Percentiles rank a stretch among this genome's conserved stretches.
These are phyloP conservation scores for Habrosyne pyritoides DNA, from an alignment of 2,888 invertebrate species.

Conservation along the genomic window DNA sequence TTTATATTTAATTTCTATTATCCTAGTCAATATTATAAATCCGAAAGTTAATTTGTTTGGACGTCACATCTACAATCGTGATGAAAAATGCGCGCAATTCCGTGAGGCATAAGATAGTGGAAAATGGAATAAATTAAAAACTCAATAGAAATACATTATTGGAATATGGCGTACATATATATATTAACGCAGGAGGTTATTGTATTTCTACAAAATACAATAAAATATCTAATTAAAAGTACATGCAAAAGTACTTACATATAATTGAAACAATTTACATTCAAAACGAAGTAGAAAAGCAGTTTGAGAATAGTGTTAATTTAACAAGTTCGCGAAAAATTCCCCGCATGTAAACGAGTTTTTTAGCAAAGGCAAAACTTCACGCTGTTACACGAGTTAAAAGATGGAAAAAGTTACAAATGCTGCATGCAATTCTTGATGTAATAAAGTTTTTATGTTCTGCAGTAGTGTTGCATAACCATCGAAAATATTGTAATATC, in stretches of 20 bases:
- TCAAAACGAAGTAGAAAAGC: not conserved
- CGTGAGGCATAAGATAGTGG: no score
- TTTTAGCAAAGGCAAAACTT: constrained; percentile 1
- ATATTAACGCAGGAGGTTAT: no score
- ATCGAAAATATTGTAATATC: no score
- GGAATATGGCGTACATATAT: no score
- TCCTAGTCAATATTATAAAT: no score
- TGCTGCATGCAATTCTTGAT: constrained; percentile 7
- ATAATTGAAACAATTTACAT: not conserved
- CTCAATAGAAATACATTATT: no score
- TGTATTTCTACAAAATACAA: not conserved
- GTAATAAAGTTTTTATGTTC: constrained; percentile 1
- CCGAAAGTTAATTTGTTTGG: no score
- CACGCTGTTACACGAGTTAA: not conserved
- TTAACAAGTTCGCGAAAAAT: constrained; percentile 2
- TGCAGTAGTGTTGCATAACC: no score
- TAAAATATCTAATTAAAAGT: not conserved
- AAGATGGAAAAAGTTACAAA: constrained; percentile 8
- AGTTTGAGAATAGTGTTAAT: not conserved
- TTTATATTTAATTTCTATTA: no score
- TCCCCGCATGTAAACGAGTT: constrained; percentile 5
- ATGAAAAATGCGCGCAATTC: no score
- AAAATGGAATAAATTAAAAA: no score
- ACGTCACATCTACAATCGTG: no score
- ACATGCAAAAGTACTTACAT: not conserved